Percentiles rank a stretch among this genome's conserved stretches.
Evolutionary conservation across 1,140 invertebrate species (phyloP).

Genomic region (Drosophila varians): DNA sequence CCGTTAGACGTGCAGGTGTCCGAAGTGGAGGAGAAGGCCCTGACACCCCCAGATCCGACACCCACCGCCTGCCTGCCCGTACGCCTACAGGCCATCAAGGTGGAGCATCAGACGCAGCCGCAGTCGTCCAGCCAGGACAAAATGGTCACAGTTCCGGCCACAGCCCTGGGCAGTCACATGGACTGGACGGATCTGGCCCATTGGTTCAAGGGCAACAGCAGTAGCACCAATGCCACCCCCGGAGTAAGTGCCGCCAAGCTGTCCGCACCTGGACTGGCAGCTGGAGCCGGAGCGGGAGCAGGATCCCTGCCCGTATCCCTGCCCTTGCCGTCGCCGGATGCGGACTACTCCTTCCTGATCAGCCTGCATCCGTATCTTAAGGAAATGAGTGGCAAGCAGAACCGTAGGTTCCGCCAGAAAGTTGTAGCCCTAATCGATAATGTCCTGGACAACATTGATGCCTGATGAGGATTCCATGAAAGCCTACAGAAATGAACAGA

Average conservation of each 20-base stretch:
- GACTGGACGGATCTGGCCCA: slow-evolving; percentile 60
- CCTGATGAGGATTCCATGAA: slow-evolving; percentile 2
- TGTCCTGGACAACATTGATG: slow-evolving; percentile 71
- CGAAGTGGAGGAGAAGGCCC: slow-evolving; percentile 25
- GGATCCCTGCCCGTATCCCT: slow-evolving; percentile 15
- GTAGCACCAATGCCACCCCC: slow-evolving; percentile 2
- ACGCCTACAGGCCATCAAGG: slow-evolving; percentile 63
- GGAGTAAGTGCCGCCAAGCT: slow-evolving; percentile 4
- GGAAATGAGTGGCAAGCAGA: slow-evolving; percentile 80
- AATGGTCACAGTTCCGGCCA: slow-evolving; percentile 54
- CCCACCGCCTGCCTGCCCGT: slow-evolving; percentile 37
- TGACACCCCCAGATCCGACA: neutral
- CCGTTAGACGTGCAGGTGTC: slow-evolving; percentile 54
- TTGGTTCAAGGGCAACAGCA: slow-evolving; percentile 50
- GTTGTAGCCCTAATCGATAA: slow-evolving; percentile 74
- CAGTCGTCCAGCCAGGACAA: slow-evolving; percentile 22
- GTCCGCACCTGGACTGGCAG: slow-evolving; percentile 19
- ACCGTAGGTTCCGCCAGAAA: slow-evolving; percentile 75
- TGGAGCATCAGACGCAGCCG: slow-evolving; percentile 36
- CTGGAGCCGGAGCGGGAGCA: neutral
- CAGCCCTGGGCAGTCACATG: slow-evolving; percentile 52
- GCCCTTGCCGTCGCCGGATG: slow-evolving; percentile 44
- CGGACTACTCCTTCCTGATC: slow-evolving; percentile 76
- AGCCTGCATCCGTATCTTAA: slow-evolving; percentile 77
- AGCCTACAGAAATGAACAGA: neutral